Evolutionary conservation across 1,140 invertebrate genomes (phyloP).

Genomic region (Lineus longissimus): DNA sequence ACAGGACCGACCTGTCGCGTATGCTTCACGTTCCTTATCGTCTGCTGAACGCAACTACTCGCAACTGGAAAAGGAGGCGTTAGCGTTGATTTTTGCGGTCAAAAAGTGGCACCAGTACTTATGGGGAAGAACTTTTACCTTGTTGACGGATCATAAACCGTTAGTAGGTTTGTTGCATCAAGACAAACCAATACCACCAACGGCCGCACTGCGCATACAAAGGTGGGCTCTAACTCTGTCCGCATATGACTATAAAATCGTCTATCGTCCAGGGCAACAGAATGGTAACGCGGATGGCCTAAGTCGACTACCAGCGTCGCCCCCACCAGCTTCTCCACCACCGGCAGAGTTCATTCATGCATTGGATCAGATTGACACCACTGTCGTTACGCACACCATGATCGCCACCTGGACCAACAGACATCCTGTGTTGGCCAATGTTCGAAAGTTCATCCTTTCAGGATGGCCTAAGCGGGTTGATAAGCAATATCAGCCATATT

Average conservation of each 20-base stretch:
- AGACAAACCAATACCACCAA: constrained; percentile 39
- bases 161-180: constrained; percentile 48
- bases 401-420: neutral
- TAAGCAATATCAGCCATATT: constrained; percentile 16
- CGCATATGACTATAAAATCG: constrained; percentile 36
- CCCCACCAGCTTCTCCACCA: too few relatives aligned
- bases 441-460: neutral
- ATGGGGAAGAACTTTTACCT: constrained; percentile 48
- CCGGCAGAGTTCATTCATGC: neutral
- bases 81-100: constrained; percentile 55
- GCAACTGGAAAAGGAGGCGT: constrained; percentile 59
- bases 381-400: neutral
- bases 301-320: constrained; percentile 18
- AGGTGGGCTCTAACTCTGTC: constrained; percentile 32
- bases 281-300: constrained; percentile 40
- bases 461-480: neutral
- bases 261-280: constrained; percentile 25
- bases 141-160: constrained; percentile 56
- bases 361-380: neutral
- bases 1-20: constrained; percentile 48
- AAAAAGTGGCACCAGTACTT: constrained; percentile 58
- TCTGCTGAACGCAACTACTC: constrained; percentile 56
- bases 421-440: constrained; percentile 4
- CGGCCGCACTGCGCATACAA: constrained; percentile 36
- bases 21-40: constrained; percentile 51